Percentiles rank a stretch among this genome's conserved stretches.
phyloP scores from a whole-genome alignment of 2,113 vertebrate genomes.

The Pluvianellus socialis region DNA sequence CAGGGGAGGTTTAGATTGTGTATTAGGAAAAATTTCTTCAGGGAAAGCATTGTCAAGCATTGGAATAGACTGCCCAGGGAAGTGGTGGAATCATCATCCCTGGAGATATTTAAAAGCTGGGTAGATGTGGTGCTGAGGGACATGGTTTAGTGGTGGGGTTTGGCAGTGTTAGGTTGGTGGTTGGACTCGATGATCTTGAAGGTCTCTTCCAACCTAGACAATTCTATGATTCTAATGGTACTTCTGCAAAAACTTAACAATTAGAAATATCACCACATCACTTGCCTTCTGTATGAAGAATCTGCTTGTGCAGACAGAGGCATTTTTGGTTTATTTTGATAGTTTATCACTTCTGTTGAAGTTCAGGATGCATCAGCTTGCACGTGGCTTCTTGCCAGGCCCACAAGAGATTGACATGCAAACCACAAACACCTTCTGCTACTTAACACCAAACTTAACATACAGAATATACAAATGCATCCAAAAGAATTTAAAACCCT shows the following conservation, averaged over 20 bases:
- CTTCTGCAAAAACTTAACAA: not conserved
- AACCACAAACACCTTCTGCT: slow-evolving; percentile 38
- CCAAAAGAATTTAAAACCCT: not conserved
- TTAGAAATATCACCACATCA: not conserved
- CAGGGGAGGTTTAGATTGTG: too few relatives aligned
- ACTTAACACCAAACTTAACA: not conserved
- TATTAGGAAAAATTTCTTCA: too few relatives aligned
- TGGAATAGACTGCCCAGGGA: too few relatives aligned
- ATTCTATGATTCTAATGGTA: not conserved
- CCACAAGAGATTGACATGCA: not conserved
- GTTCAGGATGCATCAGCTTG: not conserved
- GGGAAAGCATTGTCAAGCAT: too few relatives aligned
- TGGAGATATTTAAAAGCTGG: too few relatives aligned
- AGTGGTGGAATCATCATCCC: too few relatives aligned
- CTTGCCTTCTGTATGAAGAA: not conserved
- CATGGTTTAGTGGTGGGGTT: too few relatives aligned
- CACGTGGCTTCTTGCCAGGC: slow-evolving; percentile 12
- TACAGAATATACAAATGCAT: not conserved
- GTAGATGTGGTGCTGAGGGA: too few relatives aligned
- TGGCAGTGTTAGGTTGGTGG: too few relatives aligned
- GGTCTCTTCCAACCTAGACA: too few relatives aligned
- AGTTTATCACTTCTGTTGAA: slow-evolving; percentile 2
- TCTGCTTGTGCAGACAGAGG: not conserved
- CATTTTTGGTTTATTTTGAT: not conserved
- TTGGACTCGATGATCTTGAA: too few relatives aligned